Percentiles rank a stretch among this genome's conserved stretches.
Conservation (phyloP, 2,797 vertebrate species). For the Erpetoichthys calabaricus region DNA sequence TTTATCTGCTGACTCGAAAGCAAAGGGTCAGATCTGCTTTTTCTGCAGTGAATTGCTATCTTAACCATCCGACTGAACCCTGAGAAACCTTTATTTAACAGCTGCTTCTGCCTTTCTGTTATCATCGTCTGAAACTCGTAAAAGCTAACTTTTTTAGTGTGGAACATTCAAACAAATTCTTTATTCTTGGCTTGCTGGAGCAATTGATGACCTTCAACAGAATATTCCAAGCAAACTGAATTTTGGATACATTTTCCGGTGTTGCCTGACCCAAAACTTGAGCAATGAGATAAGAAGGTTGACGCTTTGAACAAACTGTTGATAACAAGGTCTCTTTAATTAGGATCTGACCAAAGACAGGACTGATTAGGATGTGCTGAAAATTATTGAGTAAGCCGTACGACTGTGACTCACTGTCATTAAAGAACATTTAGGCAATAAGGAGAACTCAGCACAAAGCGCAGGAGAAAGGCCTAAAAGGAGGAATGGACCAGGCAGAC, state of each 20-base stretch:
- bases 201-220: slow-evolving; percentile 39
- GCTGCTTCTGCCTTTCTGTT: slow-evolving; percentile 28
- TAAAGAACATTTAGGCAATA: slow-evolving; percentile 15
- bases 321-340: slow-evolving; percentile 31
- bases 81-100: slow-evolving; percentile 18
- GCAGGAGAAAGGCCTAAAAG: slow-evolving; percentile 10
- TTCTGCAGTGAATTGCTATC: background rate
- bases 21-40: no score
- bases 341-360: slow-evolving; percentile 24
- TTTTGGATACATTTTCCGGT: slow-evolving; percentile 31
- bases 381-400: slow-evolving; percentile 31
- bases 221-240: slow-evolving; percentile 20
- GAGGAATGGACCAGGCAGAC: slow-evolving; percentile 26
- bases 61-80: slow-evolving; percentile 14
- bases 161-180: slow-evolving; percentile 18
- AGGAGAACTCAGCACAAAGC: slow-evolving; percentile 23
- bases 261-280: slow-evolving; percentile 33
- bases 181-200: slow-evolving; percentile 24
- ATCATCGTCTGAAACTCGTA: slow-evolving; percentile 17
- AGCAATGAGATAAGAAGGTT: slow-evolving; percentile 39
- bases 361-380: slow-evolving; percentile 36
- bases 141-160: slow-evolving; percentile 20
- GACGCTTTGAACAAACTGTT: slow-evolving; percentile 23
- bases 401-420: slow-evolving; percentile 27
- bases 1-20: no score